Evolutionary conservation across 2,113 vertebrate species (phyloP).

Genomic region (Zonotrichia leucophrys): DNA sequence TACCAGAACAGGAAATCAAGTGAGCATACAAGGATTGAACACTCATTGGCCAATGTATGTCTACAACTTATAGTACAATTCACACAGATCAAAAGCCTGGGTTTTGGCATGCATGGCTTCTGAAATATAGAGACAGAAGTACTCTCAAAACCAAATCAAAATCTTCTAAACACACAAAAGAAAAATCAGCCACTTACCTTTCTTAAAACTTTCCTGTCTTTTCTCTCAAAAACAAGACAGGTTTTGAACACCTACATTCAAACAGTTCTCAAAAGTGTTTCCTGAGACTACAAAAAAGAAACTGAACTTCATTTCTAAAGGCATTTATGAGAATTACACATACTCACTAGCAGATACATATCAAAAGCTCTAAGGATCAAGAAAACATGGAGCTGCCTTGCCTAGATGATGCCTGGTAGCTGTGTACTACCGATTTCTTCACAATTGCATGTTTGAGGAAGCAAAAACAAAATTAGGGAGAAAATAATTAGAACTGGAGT

Average conservation of each 20-base stretch:
- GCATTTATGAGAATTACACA: neutral
- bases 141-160: neutral
- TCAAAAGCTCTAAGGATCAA: neutral
- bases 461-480: neutral
- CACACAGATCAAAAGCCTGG: neutral
- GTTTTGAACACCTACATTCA: neutral
- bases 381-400: neutral
- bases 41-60: neutral
- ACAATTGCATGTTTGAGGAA: neutral
- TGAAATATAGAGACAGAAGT: neutral
- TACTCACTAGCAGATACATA: neutral
- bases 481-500: neutral
- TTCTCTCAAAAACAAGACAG: neutral
- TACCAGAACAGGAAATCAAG: neutral
- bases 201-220: neutral
- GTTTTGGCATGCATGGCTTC: neutral
- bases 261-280: neutral
- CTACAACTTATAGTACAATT: neutral
- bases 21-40: neutral
- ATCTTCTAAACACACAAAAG: neutral
- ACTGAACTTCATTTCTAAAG: neutral
- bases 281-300: neutral
- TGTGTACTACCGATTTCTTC: neutral
- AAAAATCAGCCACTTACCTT: neutral
- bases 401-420: neutral